Evolutionary conservation across 2,888 invertebrate genomes (phyloP), one percentile per base, ranked within the genome.

Genomic region (Piscicola geometra): DNA sequence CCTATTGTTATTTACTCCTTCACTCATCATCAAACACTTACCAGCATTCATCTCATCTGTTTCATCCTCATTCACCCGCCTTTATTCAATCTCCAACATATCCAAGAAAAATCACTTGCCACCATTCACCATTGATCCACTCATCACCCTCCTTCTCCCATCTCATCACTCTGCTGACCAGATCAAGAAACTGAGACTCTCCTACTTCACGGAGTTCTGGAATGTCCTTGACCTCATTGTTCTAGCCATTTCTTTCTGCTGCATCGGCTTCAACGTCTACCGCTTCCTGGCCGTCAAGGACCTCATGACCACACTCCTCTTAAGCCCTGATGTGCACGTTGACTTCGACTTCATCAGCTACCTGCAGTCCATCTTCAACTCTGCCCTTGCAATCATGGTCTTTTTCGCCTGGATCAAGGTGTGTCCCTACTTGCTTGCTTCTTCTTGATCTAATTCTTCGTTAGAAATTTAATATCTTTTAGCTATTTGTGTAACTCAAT

Each of bases 361-460:
- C 80, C 88, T 89, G 78, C 77, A 78, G 76, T 67, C 79, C 12
- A 77, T 79, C 60, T 90, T 89, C 82, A 88, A 88, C 81, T 88
- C 89, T 80, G 86, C 88, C 67, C 86, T 89, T 78, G 90, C 90
- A 0, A 83, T 90, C n/a, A 86, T 89, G 69, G 87, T 90, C 9
- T 91, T 91, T 85, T 85, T 91, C 41, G 88, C 90, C 0, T 91
- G 90, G 89, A 88, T 91, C 73, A 91, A 91, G 84, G 87, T 86
- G 50, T 12, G 1, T 21, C 41, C 5, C 41, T 41, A 5, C 41
- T n/a, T 5, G 15, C 15, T 9, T 41, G 41, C 5, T 41, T 41
- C 15, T 41, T 41, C 15, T 41, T 41, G 41, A 41, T 41, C 15
- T 15, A 41, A 41, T 41, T 41, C 41, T 5, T 9, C 15, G 9